Conservation (phyloP, 1,140 invertebrate species). For the Drosophila gunungcola region DNA sequence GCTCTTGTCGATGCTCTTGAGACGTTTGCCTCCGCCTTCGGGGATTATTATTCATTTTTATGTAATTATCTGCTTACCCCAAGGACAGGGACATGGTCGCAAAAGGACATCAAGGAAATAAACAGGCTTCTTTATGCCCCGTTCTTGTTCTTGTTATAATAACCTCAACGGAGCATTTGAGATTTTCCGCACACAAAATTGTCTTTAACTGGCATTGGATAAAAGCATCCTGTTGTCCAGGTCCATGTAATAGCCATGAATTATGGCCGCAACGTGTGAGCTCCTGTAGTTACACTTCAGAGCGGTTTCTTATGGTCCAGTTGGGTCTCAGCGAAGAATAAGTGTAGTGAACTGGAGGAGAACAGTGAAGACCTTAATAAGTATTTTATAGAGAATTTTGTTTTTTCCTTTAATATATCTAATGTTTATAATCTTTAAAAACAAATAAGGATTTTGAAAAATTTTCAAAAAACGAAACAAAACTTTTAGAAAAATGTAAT, state of each 20-base stretch:
- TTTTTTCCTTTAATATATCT: no score
- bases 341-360: background rate
- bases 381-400: no score
- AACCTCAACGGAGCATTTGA: slow-evolving; percentile 10
- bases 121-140: background rate
- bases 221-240: slow-evolving; percentile 68
- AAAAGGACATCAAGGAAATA: slow-evolving; percentile 40
- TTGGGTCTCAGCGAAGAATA: background rate
- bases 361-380: slow-evolving; percentile 16
- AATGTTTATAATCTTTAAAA: no score
- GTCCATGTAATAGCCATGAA: slow-evolving; percentile 55
- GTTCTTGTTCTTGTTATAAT: slow-evolving; percentile 1
- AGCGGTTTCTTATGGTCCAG: slow-evolving; percentile 25
- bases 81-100: slow-evolving; percentile 19
- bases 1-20: slow-evolving; percentile 68
- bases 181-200: slow-evolving; percentile 33
- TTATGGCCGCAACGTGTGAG: slow-evolving; percentile 76
- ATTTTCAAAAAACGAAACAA: background rate
- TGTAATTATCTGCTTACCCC: slow-evolving; percentile 76
- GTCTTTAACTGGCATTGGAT: slow-evolving; percentile 65
- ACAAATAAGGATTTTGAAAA: no score
- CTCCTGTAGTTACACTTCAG: slow-evolving; percentile 72
- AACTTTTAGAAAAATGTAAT: no score
- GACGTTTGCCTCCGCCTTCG: slow-evolving; percentile 47
- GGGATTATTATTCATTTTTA: slow-evolving; percentile 81